Evolutionary conservation across 1,140 invertebrate species (phyloP), one percentile per base, ranked within the genome.

Genomic region (Achatina immaculata): DNA sequence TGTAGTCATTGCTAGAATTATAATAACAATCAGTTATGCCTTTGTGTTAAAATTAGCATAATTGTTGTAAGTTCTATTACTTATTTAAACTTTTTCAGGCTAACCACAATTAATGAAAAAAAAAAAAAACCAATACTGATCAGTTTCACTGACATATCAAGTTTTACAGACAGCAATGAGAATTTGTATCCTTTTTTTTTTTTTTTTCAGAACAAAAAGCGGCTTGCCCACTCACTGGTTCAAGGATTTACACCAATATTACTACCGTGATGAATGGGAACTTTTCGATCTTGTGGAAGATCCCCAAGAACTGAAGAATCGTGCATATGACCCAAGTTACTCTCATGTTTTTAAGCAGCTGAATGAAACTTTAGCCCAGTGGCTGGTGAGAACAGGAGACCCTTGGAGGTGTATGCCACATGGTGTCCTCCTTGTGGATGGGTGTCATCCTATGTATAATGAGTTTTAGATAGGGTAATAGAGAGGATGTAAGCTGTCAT

Each of bases 181-280:
- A 7, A 7, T 19, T 9, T 45, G 7, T 45, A 45, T 45, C 19
- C 19, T 65, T 68, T 4, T 71, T 40, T 71, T 28, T 68, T 73
- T 48, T 16, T 31, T 48, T 3, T 31, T n/a, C 38, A 58, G 95
- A 86, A 96, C 95, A 6, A 92, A 92, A 66, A 88, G 88, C 19
- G 93, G 94, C 65, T 90, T 94, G 88, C 90, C 92, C 19, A 89
- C 95, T 45, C 93, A 93, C 40, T 98, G 96, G 96, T 95, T 94
- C 88, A 96, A 96, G 91, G 94, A 93, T 0, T 92, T 97, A 45
- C 91, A 94, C 79, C 88, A 93, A 82, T 97, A 97, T 92, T 97
- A 97, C 90, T 93, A 95, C 83, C 92, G 96, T 85, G 93, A 94
- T n/a, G 94, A 96, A 90, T 97, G 95, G 95, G 96, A 98, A 89